Evolutionary conservation across 1,140 invertebrate genomes (phyloP).

Genomic region (Lerema accius): DNA sequence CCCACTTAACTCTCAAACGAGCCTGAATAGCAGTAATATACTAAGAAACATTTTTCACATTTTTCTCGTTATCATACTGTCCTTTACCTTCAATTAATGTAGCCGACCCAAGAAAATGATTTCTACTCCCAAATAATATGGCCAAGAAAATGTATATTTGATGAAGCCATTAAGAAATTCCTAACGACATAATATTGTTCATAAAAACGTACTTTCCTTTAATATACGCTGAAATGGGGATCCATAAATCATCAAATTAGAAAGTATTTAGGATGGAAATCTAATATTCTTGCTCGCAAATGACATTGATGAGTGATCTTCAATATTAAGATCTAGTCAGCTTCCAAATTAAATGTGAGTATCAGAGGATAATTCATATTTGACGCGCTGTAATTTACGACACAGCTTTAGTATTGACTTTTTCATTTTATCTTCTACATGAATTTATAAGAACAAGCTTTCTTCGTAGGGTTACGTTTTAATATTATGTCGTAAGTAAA

Average conservation of each 20-base stretch:
- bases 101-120: too few relatives aligned
- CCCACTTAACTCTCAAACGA: too few relatives aligned
- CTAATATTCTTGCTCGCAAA: constrained; percentile 30
- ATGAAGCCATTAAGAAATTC: constrained; percentile 27
- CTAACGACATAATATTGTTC: constrained; percentile 27
- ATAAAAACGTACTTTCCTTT: constrained; percentile 27
- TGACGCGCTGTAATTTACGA: constrained; percentile 3
- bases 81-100: neutral
- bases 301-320: constrained; percentile 27
- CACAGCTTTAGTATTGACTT: neutral
- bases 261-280: constrained; percentile 33
- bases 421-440: neutral
- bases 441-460: too few relatives aligned
- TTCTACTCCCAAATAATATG: neutral
- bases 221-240: constrained; percentile 20
- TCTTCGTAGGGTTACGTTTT: too few relatives aligned
- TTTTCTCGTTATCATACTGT: neutral
- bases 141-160: constrained; percentile 8
- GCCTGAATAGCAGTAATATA: too few relatives aligned
- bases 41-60: too few relatives aligned
- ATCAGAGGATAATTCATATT: constrained; percentile 19
- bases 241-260: constrained; percentile 30
- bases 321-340: constrained; percentile 6
- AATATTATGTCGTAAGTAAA: neutral
- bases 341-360: constrained; percentile 13